These are phyloP conservation scores for Telmatherina bonti DNA, from an alignment of 2,797 vertebrate genomes.

Conservation along the genomic window DNA sequence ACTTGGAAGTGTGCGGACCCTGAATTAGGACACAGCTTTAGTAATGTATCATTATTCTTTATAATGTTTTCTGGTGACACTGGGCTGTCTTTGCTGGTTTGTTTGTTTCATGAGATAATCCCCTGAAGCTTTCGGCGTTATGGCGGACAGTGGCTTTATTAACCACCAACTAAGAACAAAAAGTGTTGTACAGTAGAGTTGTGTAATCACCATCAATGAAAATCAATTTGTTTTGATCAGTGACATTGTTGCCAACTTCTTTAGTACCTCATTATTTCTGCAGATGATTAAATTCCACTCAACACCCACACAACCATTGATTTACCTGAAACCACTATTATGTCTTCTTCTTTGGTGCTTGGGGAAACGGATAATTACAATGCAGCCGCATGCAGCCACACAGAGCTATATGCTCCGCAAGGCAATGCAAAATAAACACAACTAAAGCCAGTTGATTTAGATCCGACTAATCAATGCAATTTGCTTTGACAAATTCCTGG, in stretches of 20 bases:
- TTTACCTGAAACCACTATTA: conserved; percentile 53
- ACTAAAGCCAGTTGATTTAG: conserved; percentile 80
- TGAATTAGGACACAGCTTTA: too few relatives aligned
- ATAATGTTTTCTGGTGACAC: neutral
- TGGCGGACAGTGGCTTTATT: neutral
- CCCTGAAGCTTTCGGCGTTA: neutral
- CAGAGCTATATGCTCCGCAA: conserved; percentile 65
- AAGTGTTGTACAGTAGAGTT: neutral
- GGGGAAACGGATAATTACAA: conserved; percentile 72
- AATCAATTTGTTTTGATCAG: conserved; percentile 12
- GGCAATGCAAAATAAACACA: conserved; percentile 70
- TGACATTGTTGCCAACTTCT: conserved; percentile 4
- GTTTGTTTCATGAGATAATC: neutral
- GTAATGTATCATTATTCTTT: neutral
- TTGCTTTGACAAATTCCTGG: conserved; percentile 70
- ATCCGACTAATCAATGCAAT: conserved; percentile 79
- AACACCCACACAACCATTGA: conserved; percentile 45
- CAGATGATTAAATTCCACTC: conserved; percentile 42
- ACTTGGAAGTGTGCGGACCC: too few relatives aligned
- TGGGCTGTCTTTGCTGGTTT: neutral
- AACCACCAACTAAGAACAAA: neutral
- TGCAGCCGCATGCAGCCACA: conserved; percentile 73
- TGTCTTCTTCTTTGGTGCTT: conserved; percentile 48
- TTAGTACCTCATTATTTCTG: conserved; percentile 38
- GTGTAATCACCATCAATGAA: conserved; percentile 14